Percentiles rank a stretch among this genome's conserved stretches.
phyloP scores from a whole-genome alignment of 92 coral and sea anemone genomes.

The Epizoanthus scotinus region DNA sequence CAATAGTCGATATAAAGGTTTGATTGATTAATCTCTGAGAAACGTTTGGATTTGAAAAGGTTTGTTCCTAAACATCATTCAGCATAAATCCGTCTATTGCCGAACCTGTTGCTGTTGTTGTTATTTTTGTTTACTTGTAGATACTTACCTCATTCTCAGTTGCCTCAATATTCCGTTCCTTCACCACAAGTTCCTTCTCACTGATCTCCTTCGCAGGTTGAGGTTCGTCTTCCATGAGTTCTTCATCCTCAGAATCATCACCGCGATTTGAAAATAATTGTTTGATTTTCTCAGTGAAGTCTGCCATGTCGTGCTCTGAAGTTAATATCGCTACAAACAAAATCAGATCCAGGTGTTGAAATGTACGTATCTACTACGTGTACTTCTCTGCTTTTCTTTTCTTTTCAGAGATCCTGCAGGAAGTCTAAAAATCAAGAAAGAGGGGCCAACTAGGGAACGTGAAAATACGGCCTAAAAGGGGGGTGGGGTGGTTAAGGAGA shows the following conservation, averaged over 20 bases:
- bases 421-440: neutral
- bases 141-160: neutral
- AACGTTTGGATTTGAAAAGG: no score
- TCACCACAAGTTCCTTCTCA: constrained; percentile 3
- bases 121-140: neutral
- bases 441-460: neutral
- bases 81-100: no score
- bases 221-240: neutral
- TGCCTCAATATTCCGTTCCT: neutral
- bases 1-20: no score
- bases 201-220: neutral
- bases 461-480: neutral
- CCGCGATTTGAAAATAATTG: constrained; percentile 30
- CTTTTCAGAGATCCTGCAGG: no score
- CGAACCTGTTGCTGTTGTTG: no score
- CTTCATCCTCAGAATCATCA: constrained; percentile 32
- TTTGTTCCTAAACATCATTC: no score
- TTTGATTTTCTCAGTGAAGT: constrained; percentile 26
- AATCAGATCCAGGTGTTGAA: neutral
- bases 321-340: neutral
- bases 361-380: neutral
- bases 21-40: no score
- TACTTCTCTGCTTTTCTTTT: neutral
- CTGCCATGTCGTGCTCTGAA: neutral
- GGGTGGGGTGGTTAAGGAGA: neutral